Evolutionary conservation across 2,888 invertebrate genomes (phyloP), one percentile per base, ranked within the genome.

Genomic region (Anticlea derivata): DNA sequence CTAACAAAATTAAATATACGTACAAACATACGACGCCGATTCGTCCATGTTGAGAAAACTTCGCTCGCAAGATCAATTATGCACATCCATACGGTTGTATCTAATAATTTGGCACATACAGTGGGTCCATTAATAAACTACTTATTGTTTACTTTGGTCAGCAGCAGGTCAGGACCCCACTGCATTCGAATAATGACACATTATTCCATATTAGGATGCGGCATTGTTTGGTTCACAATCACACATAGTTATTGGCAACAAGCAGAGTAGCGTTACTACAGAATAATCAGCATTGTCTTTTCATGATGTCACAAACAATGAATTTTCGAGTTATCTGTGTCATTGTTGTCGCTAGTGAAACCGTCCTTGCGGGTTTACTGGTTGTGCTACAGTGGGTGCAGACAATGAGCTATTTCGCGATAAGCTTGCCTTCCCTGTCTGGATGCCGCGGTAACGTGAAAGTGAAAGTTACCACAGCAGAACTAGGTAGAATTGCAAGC

Each of bases 331-430:
- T 66, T 70, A 68, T 70, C 67, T 65, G 55, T 66, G 65, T 62
- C 65, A 59, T 60, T 58, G 55, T 70, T 70, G 68, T 73, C 50
- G 66, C 66, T 63, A 71, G 83, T 78, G 86, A 85, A 86, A 84
- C 80, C 80, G 83, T 84, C 83, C 84, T 84, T 86, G 81, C 61
- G 54, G 66, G 62, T 69, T 43, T 34, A 80, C 60, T 55, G 68
- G 62, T 73, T 41, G 7, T 48, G 50, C 51, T 50, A 78, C 76
- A 78, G 78, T 76, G 70, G 60, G 58, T 56, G 59, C 60, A 75
- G 67, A 86, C 85, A 87, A 86, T 86, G 76, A 66, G 62, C 70
- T 72, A 73, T 79, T 81, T 79, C 73, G 68, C 73, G 80, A 80
- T 80, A 82, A 79, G 64, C 57, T 38, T 52, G 53, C 70, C 78